Evolutionary conservation across 2,113 vertebrate species (phyloP).

Genomic region (Petaurus breviceps): DNA sequence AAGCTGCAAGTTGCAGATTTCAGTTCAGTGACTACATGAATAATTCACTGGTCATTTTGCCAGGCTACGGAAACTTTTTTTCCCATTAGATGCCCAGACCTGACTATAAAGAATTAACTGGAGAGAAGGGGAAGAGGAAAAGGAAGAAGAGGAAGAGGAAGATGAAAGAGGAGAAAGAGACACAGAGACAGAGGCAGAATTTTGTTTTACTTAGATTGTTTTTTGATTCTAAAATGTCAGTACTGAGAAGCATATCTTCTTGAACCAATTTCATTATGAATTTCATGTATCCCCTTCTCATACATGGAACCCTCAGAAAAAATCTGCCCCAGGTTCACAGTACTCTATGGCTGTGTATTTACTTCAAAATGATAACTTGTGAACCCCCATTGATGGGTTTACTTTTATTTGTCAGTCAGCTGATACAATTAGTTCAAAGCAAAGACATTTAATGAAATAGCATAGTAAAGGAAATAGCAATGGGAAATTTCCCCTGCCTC

Average conservation of each 20-base stretch:
- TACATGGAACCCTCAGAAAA: not conserved
- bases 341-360: not conserved
- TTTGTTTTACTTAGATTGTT: conserved; percentile 12
- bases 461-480: not conserved
- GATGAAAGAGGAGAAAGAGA: not conserved
- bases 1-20: conserved; percentile 62
- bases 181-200: not conserved
- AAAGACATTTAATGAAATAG: not conserved
- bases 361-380: not conserved
- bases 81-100: conserved; percentile 30
- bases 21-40: conserved; percentile 58
- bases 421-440: not conserved
- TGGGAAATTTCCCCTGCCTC: not conserved
- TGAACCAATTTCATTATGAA: conserved; percentile 42
- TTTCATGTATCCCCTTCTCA: not conserved
- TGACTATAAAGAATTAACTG: conserved; percentile 55
- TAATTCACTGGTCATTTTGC: conserved; percentile 67
- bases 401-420: not conserved
- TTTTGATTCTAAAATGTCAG: conserved; percentile 48
- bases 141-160: conserved; percentile 37
- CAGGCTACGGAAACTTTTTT: conserved; percentile 52
- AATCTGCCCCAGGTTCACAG: not conserved
- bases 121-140: conserved; percentile 28
- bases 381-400: not conserved
- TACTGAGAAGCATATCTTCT: conserved; percentile 3